A percentile compares a stretch with the other conserved stretches of the same genome.
Conservation (phyloP, 2,888 invertebrate genomes). For the Brachyopa scutellaris region DNA sequence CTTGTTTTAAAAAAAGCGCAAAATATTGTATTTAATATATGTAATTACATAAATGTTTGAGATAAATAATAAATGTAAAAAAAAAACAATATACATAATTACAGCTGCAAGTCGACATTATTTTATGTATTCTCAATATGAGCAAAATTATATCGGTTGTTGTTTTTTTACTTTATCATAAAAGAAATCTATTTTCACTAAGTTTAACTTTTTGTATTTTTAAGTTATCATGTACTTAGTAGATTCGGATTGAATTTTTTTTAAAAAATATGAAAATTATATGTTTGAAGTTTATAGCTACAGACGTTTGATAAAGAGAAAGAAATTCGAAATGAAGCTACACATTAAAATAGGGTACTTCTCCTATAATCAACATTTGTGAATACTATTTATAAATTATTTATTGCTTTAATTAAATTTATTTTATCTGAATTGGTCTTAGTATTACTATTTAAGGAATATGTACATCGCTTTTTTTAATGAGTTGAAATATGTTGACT, state of each 20-base stretch:
- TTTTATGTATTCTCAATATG: conserved; percentile 59
- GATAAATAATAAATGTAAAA: conserved; percentile 45
- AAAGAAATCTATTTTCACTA: conserved; percentile 20
- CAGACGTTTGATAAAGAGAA: neutral
- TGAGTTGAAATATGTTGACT: neutral
- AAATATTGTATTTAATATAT: conserved; percentile 76
- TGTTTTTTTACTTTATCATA: neutral
- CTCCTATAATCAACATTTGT: too few relatives aligned
- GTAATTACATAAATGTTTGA: conserved; percentile 23
- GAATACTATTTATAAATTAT: too few relatives aligned
- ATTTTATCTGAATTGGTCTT: conserved; percentile 9
- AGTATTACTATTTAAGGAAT: neutral
- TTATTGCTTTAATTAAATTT: neutral
- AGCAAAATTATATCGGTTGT: too few relatives aligned
- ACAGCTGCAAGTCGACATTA: conserved; percentile 21
- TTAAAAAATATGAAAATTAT: neutral
- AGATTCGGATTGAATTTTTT: conserved; percentile 28
- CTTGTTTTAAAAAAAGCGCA: conserved; percentile 39
- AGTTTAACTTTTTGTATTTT: conserved; percentile 22
- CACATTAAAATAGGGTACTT: conserved; percentile 12
- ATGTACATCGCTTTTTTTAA: neutral
- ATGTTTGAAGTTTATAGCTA: neutral
- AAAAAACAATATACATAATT: conserved; percentile 6
- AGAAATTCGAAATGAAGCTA: conserved; percentile 45
- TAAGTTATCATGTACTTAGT: conserved; percentile 54